phyloP scores from a whole-genome alignment of 2,888 invertebrate genomes.

The Drosophila mercatorum region DNA sequence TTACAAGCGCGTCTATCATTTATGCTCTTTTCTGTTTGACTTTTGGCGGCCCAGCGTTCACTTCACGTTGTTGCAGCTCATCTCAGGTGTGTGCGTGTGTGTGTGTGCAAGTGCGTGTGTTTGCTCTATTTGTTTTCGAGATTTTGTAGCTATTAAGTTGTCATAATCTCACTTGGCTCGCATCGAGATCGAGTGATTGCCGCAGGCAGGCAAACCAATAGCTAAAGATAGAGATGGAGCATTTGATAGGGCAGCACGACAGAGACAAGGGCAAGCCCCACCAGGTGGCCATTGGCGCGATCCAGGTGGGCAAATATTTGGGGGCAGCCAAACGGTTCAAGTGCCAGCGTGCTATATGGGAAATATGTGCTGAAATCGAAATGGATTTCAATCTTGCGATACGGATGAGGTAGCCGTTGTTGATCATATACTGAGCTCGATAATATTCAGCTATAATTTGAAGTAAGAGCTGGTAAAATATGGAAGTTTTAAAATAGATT shows the following conservation, averaged over 20 bases:
- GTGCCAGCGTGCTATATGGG: conserved; percentile 12
- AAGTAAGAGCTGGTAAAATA: too few relatives aligned
- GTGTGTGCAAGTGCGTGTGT: conserved; percentile 40
- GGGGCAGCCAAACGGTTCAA: conserved; percentile 1
- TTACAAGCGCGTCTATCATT: conserved; percentile 72
- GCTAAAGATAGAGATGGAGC: conserved; percentile 12
- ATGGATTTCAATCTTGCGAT: background rate
- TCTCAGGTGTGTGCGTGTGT: conserved; percentile 3
- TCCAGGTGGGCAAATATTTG: conserved; percentile 54
- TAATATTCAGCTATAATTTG: too few relatives aligned
- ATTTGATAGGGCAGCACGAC: background rate
- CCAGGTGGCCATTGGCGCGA: conserved; percentile 46
- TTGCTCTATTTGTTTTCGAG: conserved; percentile 72
- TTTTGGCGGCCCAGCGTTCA: conserved; percentile 57
- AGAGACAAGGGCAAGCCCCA: conserved; percentile 45
- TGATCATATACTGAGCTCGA: too few relatives aligned
- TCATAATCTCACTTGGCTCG: conserved; percentile 66
- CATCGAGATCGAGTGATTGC: conserved; percentile 66
- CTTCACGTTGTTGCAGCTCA: conserved; percentile 41
- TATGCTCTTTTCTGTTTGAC: conserved; percentile 54
- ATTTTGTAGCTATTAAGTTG: conserved; percentile 75
- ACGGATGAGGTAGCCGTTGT: too few relatives aligned
- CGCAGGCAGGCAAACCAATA: conserved; percentile 42
- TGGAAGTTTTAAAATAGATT: too few relatives aligned
- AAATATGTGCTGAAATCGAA: conserved; percentile 16